Conservation (phyloP, 2,113 vertebrate species). For the Azemiops feae region DNA sequence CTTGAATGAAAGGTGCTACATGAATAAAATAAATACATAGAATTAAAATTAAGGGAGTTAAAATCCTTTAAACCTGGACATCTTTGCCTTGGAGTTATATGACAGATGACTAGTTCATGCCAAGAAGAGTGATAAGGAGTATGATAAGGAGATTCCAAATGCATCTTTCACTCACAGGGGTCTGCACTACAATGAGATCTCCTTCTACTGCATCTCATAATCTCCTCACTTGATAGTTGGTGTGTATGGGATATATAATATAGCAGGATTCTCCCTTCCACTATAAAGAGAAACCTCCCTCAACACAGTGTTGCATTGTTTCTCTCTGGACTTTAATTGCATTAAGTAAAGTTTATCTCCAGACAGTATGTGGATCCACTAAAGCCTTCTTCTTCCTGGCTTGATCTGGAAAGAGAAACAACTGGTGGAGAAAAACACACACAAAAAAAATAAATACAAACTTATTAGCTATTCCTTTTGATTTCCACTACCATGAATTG, state of each 20-base stretch:
- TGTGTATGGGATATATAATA: background rate
- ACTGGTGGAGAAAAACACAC: background rate
- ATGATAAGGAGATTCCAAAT: background rate
- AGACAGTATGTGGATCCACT: background rate
- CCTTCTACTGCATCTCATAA: background rate
- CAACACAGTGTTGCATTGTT: background rate
- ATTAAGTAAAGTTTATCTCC: background rate
- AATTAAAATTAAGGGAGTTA: background rate
- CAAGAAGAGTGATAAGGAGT: background rate
- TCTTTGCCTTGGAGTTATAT: background rate
- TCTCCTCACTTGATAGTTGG: background rate
- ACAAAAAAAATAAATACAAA: background rate
- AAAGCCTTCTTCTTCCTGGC: background rate
- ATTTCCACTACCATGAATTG: background rate
- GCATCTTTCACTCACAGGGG: background rate
- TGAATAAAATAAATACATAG: background rate
- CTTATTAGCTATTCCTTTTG: background rate
- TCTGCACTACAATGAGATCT: background rate
- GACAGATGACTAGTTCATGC: background rate
- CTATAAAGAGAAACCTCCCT: background rate
- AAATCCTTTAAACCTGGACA: background rate
- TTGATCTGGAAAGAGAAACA: background rate
- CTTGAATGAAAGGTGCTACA: background rate
- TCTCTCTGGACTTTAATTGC: background rate
- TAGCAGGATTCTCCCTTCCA: background rate